A percentile compares a stretch with the other conserved stretches of the same genome.
These are phyloP conservation scores for Gymnocephalus cernua DNA, from an alignment of 2,113 vertebrate species.

Conservation along the genomic window DNA sequence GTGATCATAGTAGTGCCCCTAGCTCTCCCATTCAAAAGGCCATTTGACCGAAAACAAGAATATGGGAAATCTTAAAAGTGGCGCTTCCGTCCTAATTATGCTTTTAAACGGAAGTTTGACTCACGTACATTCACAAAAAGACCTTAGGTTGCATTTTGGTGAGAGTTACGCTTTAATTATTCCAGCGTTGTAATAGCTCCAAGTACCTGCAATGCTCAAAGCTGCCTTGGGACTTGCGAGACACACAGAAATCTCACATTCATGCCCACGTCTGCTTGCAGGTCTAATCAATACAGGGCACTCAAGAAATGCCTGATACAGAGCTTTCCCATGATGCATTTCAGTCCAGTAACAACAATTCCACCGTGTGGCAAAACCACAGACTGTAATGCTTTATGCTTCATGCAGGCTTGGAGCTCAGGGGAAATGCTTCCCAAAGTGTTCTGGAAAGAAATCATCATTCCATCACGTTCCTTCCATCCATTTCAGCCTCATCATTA, in stretches of 20 bases:
- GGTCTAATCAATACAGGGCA: conserved; percentile 6
- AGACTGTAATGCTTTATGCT: neutral
- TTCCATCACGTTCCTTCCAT: conserved; percentile 25
- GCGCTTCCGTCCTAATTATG: no score
- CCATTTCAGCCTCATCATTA: conserved; percentile 20
- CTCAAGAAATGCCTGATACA: conserved; percentile 11
- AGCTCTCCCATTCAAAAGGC: no score
- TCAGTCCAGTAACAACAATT: neutral
- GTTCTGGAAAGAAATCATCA: conserved; percentile 7
- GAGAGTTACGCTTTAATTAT: no score
- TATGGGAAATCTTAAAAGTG: no score
- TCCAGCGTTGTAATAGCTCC: neutral
- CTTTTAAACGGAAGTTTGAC: no score
- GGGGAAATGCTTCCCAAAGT: neutral
- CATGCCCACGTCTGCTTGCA: conserved; percentile 4
- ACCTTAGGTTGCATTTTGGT: no score
- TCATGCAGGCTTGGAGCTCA: neutral
- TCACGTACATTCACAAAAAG: no score
- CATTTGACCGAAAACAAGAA: no score
- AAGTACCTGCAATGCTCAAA: neutral
- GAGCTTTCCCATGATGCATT: conserved; percentile 33
- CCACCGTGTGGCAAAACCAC: neutral
- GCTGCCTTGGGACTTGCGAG: neutral
- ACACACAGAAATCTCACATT: neutral
- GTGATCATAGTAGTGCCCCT: no score